These are phyloP conservation scores for Chelon auratus DNA, from an alignment of 2,797 vertebrate species.

Conservation along the genomic window DNA sequence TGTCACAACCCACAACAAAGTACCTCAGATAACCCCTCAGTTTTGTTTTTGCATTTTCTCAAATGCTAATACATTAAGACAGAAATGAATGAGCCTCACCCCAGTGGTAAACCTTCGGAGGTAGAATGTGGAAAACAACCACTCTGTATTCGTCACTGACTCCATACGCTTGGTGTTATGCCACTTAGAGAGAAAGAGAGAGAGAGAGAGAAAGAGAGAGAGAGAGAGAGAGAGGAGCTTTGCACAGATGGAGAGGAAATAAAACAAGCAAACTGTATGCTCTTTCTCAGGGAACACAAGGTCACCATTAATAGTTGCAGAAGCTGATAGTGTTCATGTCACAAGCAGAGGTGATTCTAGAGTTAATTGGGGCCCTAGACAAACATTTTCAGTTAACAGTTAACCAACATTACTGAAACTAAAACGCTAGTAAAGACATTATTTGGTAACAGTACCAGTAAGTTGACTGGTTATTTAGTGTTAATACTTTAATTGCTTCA, in stretches of 20 bases:
- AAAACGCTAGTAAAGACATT: too few species aligned
- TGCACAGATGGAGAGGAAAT: too few species aligned
- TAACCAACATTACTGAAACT: too few species aligned
- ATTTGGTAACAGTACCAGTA: too few species aligned
- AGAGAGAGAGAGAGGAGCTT: too few species aligned
- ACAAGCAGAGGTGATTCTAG: neutral
- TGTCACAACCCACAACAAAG: slow-evolving; percentile 16
- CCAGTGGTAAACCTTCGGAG: slow-evolving; percentile 21
- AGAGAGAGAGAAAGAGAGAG: too few species aligned
- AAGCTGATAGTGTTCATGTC: neutral
- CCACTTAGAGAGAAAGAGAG: slow-evolving; percentile 2
- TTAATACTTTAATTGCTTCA: too few species aligned
- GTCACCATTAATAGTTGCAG: neutral
- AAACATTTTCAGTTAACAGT: too few species aligned
- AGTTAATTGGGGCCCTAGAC: too few species aligned
- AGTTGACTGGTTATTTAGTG: too few species aligned
- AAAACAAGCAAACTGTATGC: too few species aligned
- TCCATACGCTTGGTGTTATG: slow-evolving; percentile 10
- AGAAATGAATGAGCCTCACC: neutral
- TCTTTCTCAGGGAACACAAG: neutral
- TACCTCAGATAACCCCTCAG: slow-evolving; percentile 21
- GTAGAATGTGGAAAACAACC: slow-evolving; percentile 24
- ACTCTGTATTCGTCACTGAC: slow-evolving; percentile 24
- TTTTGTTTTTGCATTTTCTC: slow-evolving; percentile 38
- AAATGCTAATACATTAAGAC: slow-evolving; percentile 18